A percentile compares a stretch with the other conserved stretches of the same genome.
phyloP scores from a whole-genome alignment of 2,113 vertebrate species.

The Esox niger region DNA sequence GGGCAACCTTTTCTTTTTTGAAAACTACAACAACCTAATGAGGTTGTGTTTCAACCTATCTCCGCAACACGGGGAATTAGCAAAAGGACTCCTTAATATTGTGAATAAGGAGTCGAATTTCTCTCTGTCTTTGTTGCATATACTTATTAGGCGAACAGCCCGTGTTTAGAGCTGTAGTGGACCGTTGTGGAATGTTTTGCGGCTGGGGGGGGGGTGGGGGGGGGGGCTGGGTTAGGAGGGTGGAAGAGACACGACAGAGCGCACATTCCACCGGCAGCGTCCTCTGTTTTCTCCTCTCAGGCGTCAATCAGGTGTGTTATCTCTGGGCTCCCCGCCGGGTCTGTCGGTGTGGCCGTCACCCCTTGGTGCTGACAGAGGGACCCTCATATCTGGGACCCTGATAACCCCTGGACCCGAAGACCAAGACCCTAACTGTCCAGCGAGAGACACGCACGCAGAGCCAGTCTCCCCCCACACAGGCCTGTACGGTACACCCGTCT shows the following conservation, averaged over 20 bases:
- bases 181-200: conserved; percentile 44
- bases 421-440: conserved; percentile 27
- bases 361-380: conserved; percentile 68
- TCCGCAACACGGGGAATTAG: too few relatives aligned
- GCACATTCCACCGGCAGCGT: conserved; percentile 45
- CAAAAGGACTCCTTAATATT: too few relatives aligned
- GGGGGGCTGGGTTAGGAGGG: conserved; percentile 12
- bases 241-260: conserved; percentile 4
- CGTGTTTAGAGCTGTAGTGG: conserved; percentile 30
- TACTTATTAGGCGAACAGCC: conserved; percentile 41
- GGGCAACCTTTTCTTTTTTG: too few relatives aligned
- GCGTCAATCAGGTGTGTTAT: conserved; percentile 65
- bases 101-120: too few relatives aligned
- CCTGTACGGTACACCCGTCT: background rate
- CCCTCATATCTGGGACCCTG: conserved; percentile 65
- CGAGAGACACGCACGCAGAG: conserved; percentile 20
- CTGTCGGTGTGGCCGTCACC: conserved; percentile 60
- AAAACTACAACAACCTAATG: too few relatives aligned
- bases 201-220: conserved; percentile 24
- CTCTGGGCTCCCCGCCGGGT: conserved; percentile 37
- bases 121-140: too few relatives aligned
- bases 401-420: conserved; percentile 60
- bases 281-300: conserved; percentile 38
- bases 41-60: too few relatives aligned
- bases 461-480: conserved; percentile 20